Percentiles rank a stretch among this genome's conserved stretches.
Conservation (phyloP, 2,113 vertebrate genomes). For the Phylloscopus trochilus region DNA sequence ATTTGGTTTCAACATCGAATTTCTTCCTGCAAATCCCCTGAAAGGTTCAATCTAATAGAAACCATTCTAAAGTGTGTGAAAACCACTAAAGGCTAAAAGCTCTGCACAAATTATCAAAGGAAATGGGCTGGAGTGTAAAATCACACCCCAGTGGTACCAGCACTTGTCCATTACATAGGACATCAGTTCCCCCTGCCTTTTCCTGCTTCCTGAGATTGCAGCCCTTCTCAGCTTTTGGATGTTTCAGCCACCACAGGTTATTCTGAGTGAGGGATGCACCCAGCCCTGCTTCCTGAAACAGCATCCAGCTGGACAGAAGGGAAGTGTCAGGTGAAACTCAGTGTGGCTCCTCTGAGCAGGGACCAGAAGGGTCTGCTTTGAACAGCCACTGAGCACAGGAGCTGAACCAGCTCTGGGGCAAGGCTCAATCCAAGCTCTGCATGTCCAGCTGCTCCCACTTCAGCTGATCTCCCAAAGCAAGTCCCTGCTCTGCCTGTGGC, state of each 20-base stretch:
- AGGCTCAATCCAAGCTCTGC: not conserved
- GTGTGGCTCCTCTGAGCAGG: not conserved
- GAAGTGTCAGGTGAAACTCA: not conserved
- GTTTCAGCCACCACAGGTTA: not conserved
- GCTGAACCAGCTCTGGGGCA: not conserved
- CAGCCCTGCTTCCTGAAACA: not conserved
- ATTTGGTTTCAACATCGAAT: not conserved
- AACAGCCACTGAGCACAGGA: not conserved
- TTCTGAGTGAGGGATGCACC: not conserved
- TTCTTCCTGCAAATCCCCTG: not conserved
- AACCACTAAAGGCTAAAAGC: not conserved
- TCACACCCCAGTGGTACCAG: not conserved
- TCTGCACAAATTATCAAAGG: not conserved
- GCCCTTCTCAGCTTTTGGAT: not conserved
- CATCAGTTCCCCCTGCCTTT: not conserved
- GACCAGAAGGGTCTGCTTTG: not conserved
- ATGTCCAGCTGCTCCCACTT: not conserved
- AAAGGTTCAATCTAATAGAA: not conserved
- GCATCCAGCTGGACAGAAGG: rapidly evolving
- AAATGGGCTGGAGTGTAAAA: not conserved
- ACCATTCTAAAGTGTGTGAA: not conserved
- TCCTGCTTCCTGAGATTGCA: not conserved
- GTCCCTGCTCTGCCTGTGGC: not conserved
- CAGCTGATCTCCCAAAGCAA: not conserved
- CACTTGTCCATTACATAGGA: rapidly evolving